Conservation (phyloP, 2,888 invertebrate genomes). For the Lysandra bellargus region DNA sequence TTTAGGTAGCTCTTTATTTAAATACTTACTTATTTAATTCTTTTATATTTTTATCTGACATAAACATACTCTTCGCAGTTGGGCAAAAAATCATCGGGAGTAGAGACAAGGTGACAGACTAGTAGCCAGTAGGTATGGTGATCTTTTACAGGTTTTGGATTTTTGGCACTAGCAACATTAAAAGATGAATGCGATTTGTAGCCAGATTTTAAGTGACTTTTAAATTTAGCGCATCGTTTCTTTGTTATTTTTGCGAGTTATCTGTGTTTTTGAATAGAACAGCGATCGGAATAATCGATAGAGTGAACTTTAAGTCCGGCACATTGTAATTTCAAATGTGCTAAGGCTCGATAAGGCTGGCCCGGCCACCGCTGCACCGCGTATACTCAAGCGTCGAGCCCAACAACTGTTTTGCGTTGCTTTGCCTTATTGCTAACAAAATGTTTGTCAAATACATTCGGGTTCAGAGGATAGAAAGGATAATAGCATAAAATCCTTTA, state of each 20-base stretch:
- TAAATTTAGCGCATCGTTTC: not conserved
- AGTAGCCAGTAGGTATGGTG: too few species aligned
- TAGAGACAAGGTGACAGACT: too few species aligned
- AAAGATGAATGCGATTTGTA: not conserved
- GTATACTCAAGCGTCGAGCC: constrained; percentile 34
- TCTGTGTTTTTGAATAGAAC: constrained; percentile 38
- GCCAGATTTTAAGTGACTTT: not conserved
- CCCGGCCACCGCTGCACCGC: constrained; percentile 35
- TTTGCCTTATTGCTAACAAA: not conserved
- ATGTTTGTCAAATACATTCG: not conserved
- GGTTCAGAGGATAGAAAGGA: too few species aligned
- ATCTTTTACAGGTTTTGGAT: not conserved
- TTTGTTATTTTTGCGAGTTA: constrained; percentile 3
- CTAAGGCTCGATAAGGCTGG: constrained; percentile 48
- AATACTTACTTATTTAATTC: too few species aligned
- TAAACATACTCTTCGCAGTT: too few species aligned
- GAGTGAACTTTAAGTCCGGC: constrained; percentile 68
- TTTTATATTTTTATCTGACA: too few species aligned
- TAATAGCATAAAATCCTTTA: too few species aligned
- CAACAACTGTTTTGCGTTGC: constrained; percentile 41
- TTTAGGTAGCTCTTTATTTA: too few species aligned
- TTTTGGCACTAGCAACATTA: not conserved
- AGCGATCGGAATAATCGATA: constrained; percentile 45
- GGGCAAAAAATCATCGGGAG: too few species aligned
- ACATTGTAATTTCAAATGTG: constrained; percentile 76